Evolutionary conservation across 1,140 invertebrate species (phyloP).

Genomic region (Holcopasites calliopsidis): DNA sequence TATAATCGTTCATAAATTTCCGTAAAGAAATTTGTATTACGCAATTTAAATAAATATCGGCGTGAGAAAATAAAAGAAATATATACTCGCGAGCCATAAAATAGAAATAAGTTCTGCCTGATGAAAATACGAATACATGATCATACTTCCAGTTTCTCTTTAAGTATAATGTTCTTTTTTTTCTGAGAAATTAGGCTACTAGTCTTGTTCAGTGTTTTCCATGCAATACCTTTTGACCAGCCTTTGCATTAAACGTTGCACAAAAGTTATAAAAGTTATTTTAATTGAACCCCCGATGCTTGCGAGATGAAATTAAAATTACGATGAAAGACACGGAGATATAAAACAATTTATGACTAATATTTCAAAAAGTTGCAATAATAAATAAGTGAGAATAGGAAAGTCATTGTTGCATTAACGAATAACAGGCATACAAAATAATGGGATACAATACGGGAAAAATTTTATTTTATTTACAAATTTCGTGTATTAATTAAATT

Average conservation of each 20-base stretch:
- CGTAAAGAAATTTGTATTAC: slow-evolving; percentile 11
- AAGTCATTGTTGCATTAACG: slow-evolving; percentile 29
- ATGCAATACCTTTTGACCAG: background rate
- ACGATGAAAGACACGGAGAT: background rate
- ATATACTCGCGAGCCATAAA: background rate
- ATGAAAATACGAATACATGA: slow-evolving; percentile 25
- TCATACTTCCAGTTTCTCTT: slow-evolving; percentile 36
- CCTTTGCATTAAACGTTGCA: background rate
- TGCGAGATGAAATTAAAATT: no score
- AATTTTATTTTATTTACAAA: slow-evolving; percentile 36
- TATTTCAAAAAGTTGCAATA: background rate
- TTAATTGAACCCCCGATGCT: no score
- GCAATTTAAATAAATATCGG: slow-evolving; percentile 1
- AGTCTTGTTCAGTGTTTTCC: background rate
- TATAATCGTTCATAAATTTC: slow-evolving; percentile 14
- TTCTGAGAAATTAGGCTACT: background rate
- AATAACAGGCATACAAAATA: slow-evolving; percentile 27
- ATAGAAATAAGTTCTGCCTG: slow-evolving; percentile 23
- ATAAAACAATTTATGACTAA: background rate
- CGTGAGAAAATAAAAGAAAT: slow-evolving; percentile 24
- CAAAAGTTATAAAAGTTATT: slow-evolving; percentile 7
- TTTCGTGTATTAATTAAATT: slow-evolving; percentile 11
- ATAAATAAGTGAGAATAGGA: slow-evolving; percentile 12
- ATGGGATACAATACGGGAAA: slow-evolving; percentile 5
- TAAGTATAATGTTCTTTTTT: background rate